Base-by-base conservation (phyloP, 2,888 invertebrate species). In the Bellardia pandia region DNA sequence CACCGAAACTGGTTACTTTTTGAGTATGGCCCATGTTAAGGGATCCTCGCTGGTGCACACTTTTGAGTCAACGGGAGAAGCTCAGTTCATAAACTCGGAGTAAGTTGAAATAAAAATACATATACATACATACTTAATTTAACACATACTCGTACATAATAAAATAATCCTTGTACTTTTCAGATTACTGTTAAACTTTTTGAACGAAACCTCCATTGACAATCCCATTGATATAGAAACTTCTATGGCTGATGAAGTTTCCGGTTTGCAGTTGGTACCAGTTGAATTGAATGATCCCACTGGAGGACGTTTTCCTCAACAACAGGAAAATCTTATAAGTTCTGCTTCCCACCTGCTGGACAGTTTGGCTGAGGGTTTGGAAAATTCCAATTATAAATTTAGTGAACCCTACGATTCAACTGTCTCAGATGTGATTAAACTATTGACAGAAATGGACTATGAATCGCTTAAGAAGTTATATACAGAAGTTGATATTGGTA, bases 401-500 rank as follows among this genome's bases (percentile, higher is more conserved):
- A 91, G 91, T 56, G 93, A 94, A 80, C 94, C 94, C 40, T 94
- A 93, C 81, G 93, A 93, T 81, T 91, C 93, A 2, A 92, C 92
- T 0, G 90, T 93, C 1, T 93, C 93, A 0, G 93, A 94, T 86
- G 92, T 93, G 30, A 93, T 94, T 42, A 92, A 91, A 83, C 82
- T 93, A 0, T 90, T 94, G 5, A 92, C 93, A 23, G 91, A 93
- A 91, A 92, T 94, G 92, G 92, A 94, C 86, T 93, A 91, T 71
- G 91, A 92, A 45, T 93, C 93, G 6, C 81, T 94, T 3, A 91
- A 92, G 62, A 94, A 94, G 42, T 92, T 95, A 0, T 95, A 95
- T 89, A 94, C 94, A 6, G 95, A 95, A 88, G 93, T 95, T 37
- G 95, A 95, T 2, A 93, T 96, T 0, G 96, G 96, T 0, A 96